Conservation (phyloP, 1,140 invertebrate species). For the Drosophila varians region DNA sequence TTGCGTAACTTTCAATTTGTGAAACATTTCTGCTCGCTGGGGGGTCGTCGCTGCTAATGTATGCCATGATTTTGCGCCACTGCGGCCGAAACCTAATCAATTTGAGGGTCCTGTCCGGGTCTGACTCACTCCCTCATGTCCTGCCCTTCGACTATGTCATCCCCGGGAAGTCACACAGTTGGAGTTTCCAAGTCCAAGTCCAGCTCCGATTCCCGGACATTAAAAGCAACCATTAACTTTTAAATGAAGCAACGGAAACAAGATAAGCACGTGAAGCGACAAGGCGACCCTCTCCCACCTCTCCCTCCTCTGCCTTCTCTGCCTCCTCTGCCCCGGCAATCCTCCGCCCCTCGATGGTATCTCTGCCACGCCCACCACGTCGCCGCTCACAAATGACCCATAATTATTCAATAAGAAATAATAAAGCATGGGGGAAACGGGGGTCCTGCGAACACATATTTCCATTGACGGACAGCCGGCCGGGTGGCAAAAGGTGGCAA, state of each 20-base stretch:
- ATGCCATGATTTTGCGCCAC: conserved; percentile 63
- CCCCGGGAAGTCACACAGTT: background rate
- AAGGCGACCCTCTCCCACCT: background rate
- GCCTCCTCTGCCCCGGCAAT: background rate
- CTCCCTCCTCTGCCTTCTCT: no score
- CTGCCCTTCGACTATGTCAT: background rate
- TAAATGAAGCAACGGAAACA: conserved; percentile 80
- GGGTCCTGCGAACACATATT: conserved; percentile 42
- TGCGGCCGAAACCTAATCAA: conserved; percentile 66
- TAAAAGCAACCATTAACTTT: conserved; percentile 82
- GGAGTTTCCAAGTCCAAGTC: conserved; percentile 3
- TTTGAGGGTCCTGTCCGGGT: conserved; percentile 62
- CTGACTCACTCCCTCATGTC: no score
- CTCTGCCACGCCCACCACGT: conserved; percentile 60
- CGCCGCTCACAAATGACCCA: conserved; percentile 72
- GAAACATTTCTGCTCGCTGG: conserved; percentile 43
- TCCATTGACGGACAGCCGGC: conserved; percentile 64
- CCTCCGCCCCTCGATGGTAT: conserved; percentile 30
- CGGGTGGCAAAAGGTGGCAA: background rate
- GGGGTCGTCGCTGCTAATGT: conserved; percentile 44
- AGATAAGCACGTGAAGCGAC: conserved; percentile 77
- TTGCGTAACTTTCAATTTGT: conserved; percentile 79
- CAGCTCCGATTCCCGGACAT: conserved; percentile 39
- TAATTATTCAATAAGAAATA: conserved; percentile 83
- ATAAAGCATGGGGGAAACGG: conserved; percentile 54